phyloP scores from a whole-genome alignment of 2,888 invertebrate genomes.

The Acronicta alni region DNA sequence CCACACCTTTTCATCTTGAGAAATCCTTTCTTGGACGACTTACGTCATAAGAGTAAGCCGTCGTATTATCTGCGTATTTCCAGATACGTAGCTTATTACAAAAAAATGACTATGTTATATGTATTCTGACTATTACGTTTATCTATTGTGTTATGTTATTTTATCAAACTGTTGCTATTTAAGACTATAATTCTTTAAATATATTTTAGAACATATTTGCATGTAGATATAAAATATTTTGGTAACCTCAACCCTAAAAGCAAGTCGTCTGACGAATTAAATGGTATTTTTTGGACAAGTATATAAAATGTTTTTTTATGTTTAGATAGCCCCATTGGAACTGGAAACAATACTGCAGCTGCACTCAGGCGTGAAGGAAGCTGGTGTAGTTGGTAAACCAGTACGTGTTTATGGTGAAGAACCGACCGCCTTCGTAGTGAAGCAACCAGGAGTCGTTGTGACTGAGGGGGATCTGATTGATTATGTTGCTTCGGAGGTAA shows the following conservation, averaged over 20 bases:
- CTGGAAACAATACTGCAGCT: conserved; percentile 93
- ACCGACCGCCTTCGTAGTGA: conserved; percentile 93
- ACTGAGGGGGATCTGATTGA: conserved; percentile 88
- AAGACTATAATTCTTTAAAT: neutral
- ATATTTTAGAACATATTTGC: neutral
- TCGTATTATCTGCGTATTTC: conserved; percentile 44
- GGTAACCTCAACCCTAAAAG: neutral
- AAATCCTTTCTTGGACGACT: conserved; percentile 39
- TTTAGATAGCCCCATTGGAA: conserved; percentile 95
- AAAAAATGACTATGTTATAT: conserved; percentile 30
- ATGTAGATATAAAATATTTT: neutral
- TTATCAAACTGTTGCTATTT: neutral
- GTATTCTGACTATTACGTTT: conserved; percentile 10
- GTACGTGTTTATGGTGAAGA: conserved; percentile 91
- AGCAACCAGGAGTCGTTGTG: conserved; percentile 84
- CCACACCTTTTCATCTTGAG: conserved; percentile 49
- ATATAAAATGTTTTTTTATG: neutral
- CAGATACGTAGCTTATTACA: conserved; percentile 40
- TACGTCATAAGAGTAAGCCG: conserved; percentile 38
- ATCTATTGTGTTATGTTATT: conserved; percentile 8
- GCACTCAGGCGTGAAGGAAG: conserved; percentile 92
- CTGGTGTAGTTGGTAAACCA: conserved; percentile 93
- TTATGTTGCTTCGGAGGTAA: conserved; percentile 82
- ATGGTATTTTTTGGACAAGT: neutral
- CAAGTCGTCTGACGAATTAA: too few relatives aligned